These are phyloP conservation scores for Xylocopa sonorina DNA, from an alignment of 1,140 invertebrate species.

Conservation along the genomic window DNA sequence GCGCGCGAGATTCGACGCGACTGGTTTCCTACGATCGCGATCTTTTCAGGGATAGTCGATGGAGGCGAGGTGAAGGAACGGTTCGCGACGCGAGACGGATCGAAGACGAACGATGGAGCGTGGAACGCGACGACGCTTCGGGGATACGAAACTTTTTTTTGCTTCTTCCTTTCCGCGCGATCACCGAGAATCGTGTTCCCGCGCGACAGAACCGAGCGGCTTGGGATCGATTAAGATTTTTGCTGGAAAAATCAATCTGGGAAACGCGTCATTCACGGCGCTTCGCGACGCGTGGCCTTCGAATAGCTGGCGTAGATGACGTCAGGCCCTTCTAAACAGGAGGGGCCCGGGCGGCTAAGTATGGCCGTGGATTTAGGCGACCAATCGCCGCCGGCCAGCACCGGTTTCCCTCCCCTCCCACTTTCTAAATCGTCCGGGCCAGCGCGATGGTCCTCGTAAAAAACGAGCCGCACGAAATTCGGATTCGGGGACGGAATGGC, in stretches of 20 bases:
- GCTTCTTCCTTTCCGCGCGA: not conserved
- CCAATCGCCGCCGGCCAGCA: constrained; percentile 70
- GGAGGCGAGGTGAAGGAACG: too few relatives aligned
- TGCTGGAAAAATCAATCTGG: constrained; percentile 33
- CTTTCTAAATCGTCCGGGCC: constrained; percentile 69
- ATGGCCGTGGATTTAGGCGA: constrained; percentile 80
- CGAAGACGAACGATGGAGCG: too few relatives aligned
- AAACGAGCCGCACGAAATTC: constrained; percentile 54
- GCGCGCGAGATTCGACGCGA: too few relatives aligned
- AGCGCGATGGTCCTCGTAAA: constrained; percentile 47
- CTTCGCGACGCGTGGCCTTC: constrained; percentile 61
- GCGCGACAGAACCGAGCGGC: not conserved
- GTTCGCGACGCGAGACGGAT: too few relatives aligned
- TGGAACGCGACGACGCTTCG: not conserved
- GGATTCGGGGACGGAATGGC: constrained; percentile 55
- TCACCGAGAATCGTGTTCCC: constrained; percentile 13
- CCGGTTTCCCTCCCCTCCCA: too few relatives aligned
- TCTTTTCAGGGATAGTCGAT: too few relatives aligned
- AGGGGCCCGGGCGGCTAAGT: constrained; percentile 80
- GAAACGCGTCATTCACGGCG: constrained; percentile 40
- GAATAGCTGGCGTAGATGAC: constrained; percentile 66
- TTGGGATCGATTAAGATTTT: constrained; percentile 25
- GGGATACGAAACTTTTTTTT: too few relatives aligned
- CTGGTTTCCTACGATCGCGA: too few relatives aligned
- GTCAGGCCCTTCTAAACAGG: constrained; percentile 82